Percentiles rank a stretch among this genome's conserved stretches.
Evolutionary conservation across 2,113 vertebrate species (phyloP).

Genomic region (Cichladusa arquata): DNA sequence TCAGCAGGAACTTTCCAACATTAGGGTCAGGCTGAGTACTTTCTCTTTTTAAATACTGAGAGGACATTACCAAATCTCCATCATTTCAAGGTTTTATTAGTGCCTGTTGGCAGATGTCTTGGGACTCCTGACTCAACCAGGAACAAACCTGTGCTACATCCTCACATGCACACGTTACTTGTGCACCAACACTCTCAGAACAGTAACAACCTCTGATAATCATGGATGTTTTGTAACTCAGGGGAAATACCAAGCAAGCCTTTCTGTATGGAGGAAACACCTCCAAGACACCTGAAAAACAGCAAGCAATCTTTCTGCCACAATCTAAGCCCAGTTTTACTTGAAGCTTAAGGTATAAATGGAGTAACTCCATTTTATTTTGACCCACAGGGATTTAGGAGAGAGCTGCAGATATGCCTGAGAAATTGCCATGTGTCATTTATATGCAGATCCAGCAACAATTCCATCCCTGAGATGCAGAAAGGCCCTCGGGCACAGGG

Average conservation of each 20-base stretch:
- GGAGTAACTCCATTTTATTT: not conserved
- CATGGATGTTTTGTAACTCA: not conserved
- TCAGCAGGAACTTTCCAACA: not conserved
- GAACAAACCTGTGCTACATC: not conserved
- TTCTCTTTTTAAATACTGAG: not conserved
- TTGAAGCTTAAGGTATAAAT: not conserved
- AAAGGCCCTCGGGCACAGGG: not conserved
- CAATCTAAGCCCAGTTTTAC: not conserved
- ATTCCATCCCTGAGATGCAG: not conserved
- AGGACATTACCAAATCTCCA: not conserved
- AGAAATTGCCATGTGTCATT: conserved; percentile 11
- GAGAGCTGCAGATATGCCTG: not conserved
- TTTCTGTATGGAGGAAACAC: not conserved
- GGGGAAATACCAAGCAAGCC: conserved; percentile 29
- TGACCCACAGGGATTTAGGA: not conserved
- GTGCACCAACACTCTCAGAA: not conserved
- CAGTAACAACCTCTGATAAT: not conserved
- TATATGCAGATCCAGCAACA: conserved; percentile 14
- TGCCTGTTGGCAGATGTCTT: not conserved
- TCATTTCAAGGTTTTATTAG: not conserved
- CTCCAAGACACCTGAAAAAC: not conserved
- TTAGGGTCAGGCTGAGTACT: not conserved
- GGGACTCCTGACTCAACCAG: not conserved
- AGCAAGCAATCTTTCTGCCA: not conserved
- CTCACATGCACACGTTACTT: rapidly evolving